phyloP scores from a whole-genome alignment of 2,797 vertebrate genomes.

The Alca torda region DNA sequence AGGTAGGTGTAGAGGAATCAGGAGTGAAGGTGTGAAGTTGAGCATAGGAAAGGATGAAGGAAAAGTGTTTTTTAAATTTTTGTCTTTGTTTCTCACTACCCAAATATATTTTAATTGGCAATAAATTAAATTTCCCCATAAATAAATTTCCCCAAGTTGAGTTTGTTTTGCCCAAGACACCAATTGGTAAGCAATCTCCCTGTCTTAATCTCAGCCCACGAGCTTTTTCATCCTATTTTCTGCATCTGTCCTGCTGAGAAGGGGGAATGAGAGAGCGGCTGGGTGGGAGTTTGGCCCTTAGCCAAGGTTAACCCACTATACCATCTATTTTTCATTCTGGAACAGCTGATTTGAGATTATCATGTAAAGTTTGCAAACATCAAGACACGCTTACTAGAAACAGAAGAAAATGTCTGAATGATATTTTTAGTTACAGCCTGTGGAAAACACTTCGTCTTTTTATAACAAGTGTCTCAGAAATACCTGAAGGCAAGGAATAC shows the following conservation, averaged over 20 bases:
- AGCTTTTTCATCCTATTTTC: background rate
- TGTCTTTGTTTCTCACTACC: background rate
- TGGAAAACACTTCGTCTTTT: background rate
- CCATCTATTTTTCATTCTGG: background rate
- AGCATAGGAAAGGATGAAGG: background rate
- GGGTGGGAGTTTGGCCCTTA: background rate
- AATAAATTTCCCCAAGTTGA: background rate
- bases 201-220: background rate
- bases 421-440: background rate
- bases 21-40: background rate
- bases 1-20: background rate
- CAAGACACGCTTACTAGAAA: background rate
- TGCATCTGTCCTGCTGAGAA: background rate
- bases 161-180: background rate
- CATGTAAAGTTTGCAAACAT: background rate
- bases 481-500: background rate
- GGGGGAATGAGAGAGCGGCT: background rate
- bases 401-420: background rate
- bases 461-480: background rate
- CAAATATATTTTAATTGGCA: background rate
- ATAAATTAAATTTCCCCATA: background rate
- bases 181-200: background rate
- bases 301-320: background rate
- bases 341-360: background rate
- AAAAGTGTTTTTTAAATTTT: background rate